A percentile compares a stretch with the other conserved stretches of the same genome.
phyloP scores from a whole-genome alignment of 2,113 vertebrate genomes.

The Hippocampus guttulatus region DNA sequence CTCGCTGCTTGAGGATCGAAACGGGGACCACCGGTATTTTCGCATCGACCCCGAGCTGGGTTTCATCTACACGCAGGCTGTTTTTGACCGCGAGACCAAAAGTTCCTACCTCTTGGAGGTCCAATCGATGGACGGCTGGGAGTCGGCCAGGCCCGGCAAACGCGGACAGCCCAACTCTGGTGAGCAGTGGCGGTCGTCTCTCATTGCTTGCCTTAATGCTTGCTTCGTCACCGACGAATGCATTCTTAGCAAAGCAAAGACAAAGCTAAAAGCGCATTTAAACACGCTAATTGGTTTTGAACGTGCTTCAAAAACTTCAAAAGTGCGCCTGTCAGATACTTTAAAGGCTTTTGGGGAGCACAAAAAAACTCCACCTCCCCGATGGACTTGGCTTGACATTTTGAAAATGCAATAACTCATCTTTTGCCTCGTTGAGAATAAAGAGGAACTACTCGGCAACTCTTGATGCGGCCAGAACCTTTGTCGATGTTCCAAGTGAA shows the following conservation, averaged over 20 bases:
- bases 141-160: slow-evolving; percentile 82
- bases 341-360: not conserved
- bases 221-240: not conserved
- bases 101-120: slow-evolving; percentile 85
- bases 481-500: not conserved
- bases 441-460: not conserved
- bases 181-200: slow-evolving; percentile 44
- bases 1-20: slow-evolving; percentile 79
- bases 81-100: slow-evolving; percentile 86
- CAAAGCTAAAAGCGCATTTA: not conserved
- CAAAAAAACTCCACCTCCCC: not conserved
- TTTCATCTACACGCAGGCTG: slow-evolving; percentile 76
- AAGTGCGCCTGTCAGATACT: not conserved
- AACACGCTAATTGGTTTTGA: not conserved
- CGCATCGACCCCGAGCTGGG: slow-evolving; percentile 78
- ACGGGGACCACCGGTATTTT: slow-evolving; percentile 79
- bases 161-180: slow-evolving; percentile 85
- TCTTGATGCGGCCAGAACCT: not conserved
- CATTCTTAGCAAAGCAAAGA: not conserved
- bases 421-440: not conserved
- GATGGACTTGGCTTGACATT: not conserved
- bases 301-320: not conserved
- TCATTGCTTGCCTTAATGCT: not conserved
- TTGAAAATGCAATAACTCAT: not conserved
- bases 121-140: slow-evolving; percentile 80